Base-by-base conservation (phyloP, 2,888 invertebrate genomes). In the Notocelia uddmanniana region DNA sequence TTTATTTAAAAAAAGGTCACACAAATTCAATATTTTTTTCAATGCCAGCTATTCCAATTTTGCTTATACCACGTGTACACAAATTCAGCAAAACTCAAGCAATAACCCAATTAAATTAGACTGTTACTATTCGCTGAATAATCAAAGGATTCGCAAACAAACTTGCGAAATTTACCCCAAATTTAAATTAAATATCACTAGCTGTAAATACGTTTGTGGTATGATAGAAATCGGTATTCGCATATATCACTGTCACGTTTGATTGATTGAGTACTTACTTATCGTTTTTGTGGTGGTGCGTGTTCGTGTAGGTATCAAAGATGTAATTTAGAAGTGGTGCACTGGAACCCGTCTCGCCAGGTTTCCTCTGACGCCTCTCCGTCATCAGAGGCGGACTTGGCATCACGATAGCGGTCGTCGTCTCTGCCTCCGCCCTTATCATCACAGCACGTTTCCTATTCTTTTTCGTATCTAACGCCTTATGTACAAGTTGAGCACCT, bases 251-350 rank as follows among this genome's bases (percentile, higher is more conserved):
- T 72, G 68, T 72, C 72, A 11, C 5, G 3, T 55, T 45, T 72
- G 71, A 72, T 72, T 62, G 71, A 72, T 67, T 15, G 45, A 48
- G 59, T 73, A 81, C 87, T 89, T 78, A 93, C 92, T 90, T 92
- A 69, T 90, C 91, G 80, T 90, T 91, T 73, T 88, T 88, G 74
- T 92, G 92, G 15, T 90, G 89, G 80, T 93, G 93, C 67, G 89
- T 87, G 76, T 90, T 92, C 0, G 92, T 88, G 77, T 93, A 92
- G 3, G 93, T 88, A 78, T 93, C 93, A 75, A 93, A 93, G 79
- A 93, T 93, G 75, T 93, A 93, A 79, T 93, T 93, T 31, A 93
- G 84, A 18, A 93, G 77, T 0, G 93, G 93, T 0, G 93, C 89
- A 76, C 90, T 92, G 0, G 93, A 92, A 0, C 93, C 93, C 0